These are phyloP conservation scores for Cynopterus sphinx DNA, from an alignment of 2,797 vertebrate species.

Conservation along the genomic window DNA sequence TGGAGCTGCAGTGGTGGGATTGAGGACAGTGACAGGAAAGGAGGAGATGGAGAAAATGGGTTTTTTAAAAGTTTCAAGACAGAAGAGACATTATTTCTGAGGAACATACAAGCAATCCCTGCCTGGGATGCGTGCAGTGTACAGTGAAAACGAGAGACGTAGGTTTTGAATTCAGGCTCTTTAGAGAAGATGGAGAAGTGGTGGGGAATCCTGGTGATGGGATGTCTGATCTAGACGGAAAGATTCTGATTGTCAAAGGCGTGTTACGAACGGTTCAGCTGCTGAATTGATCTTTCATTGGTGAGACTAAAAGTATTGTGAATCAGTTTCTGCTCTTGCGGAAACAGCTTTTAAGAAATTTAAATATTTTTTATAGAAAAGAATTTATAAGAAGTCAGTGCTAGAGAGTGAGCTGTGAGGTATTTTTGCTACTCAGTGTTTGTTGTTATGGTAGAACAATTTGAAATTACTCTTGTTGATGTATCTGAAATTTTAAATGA, in stretches of 20 bases:
- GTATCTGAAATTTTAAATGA: conserved; percentile 44
- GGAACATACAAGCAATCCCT: not conserved
- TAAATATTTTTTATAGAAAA: conserved; percentile 14
- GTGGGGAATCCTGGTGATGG: not conserved
- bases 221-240: not conserved
- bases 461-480: conserved; percentile 17
- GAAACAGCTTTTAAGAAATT: conserved; percentile 21
- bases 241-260: not conserved
- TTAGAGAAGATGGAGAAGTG: conserved; percentile 27
- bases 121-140: not conserved
- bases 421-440: conserved; percentile 5
- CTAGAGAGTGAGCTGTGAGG: not conserved
- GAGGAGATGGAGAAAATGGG: not conserved
- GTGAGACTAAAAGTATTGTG: not conserved
- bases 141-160: not conserved
- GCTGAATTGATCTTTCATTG: not conserved
- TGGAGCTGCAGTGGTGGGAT: not conserved
- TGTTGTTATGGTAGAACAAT: not conserved
- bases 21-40: not conserved
- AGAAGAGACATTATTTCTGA: not conserved
- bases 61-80: conserved; percentile 54
- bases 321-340: conserved; percentile 41
- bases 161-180: not conserved
- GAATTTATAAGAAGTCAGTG: not conserved
- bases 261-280: not conserved